A percentile compares a stretch with the other conserved stretches of the same genome.
Evolutionary conservation across 2,888 invertebrate species (phyloP).

Genomic region (Chesias legatella): DNA sequence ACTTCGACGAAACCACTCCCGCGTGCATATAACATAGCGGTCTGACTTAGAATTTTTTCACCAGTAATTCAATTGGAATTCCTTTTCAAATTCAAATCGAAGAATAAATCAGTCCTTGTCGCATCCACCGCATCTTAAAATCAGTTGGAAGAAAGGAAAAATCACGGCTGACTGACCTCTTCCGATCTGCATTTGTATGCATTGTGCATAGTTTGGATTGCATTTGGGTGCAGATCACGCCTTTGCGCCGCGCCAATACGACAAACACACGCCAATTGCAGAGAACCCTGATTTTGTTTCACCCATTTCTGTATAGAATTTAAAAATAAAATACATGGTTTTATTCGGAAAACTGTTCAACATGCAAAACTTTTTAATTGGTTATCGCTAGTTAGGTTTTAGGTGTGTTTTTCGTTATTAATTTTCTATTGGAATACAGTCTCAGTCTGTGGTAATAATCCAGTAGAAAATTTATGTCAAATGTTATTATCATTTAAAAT

Average conservation of each 20-base stretch:
- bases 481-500: too few species aligned
- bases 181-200: conserved; percentile 60
- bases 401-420: conserved; percentile 4
- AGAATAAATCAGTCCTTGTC: conserved; percentile 55
- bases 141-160: conserved; percentile 50
- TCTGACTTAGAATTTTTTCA: not conserved
- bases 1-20: too few species aligned
- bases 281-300: conserved; percentile 55
- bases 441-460: too few species aligned
- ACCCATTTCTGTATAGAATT: conserved; percentile 43
- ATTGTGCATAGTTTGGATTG: conserved; percentile 54
- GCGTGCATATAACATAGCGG: too few species aligned
- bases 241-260: conserved; percentile 51
- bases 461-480: too few species aligned
- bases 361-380: conserved; percentile 13
- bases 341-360: conserved; percentile 6
- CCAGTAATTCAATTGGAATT: conserved; percentile 25
- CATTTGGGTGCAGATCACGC: conserved; percentile 60
- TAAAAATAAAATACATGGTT: conserved; percentile 12
- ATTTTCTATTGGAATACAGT: too few species aligned
- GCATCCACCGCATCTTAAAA: conserved; percentile 38
- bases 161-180: conserved; percentile 51
- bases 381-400: not conserved
- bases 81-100: conserved; percentile 26
- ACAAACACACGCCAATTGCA: conserved; percentile 66